phyloP scores from a whole-genome alignment of 2,888 invertebrate genomes.

The Entomobrya multifasciata region DNA sequence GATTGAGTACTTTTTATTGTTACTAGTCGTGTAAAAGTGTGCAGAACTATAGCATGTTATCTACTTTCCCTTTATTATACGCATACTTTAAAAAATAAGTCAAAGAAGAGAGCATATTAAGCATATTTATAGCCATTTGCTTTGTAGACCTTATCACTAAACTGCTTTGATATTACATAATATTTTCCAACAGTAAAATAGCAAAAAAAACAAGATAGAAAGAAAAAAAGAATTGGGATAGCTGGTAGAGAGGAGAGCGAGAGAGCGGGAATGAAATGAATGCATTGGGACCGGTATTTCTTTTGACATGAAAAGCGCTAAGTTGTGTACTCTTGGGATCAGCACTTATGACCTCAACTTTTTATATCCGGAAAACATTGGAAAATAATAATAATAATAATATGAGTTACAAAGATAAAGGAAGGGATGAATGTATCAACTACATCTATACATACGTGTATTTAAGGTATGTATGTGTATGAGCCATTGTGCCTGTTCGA shows the following conservation, averaged over 20 bases:
- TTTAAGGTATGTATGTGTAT: too few species aligned
- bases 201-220: too few species aligned
- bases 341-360: slow-evolving; percentile 72
- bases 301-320: slow-evolving; percentile 69
- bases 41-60: not conserved
- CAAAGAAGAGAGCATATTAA: too few species aligned
- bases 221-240: not conserved
- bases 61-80: not conserved
- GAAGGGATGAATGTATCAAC: slow-evolving; percentile 59
- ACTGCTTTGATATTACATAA: too few species aligned
- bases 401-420: too few species aligned
- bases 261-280: slow-evolving; percentile 60
- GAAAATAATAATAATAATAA: too few species aligned
- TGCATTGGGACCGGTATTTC: slow-evolving; percentile 71
- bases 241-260: not conserved
- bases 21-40: slow-evolving; percentile 1
- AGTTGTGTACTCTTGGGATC: slow-evolving; percentile 72
- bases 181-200: too few species aligned
- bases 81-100: too few species aligned
- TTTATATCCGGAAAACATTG: too few species aligned
- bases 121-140: too few species aligned
- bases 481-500: slow-evolving; percentile 2
- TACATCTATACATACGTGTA: too few species aligned
- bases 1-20: slow-evolving; percentile 68
- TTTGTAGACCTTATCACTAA: too few species aligned